phyloP scores from a whole-genome alignment of 1,140 invertebrate genomes.

The Gyrodactylus salaris region DNA sequence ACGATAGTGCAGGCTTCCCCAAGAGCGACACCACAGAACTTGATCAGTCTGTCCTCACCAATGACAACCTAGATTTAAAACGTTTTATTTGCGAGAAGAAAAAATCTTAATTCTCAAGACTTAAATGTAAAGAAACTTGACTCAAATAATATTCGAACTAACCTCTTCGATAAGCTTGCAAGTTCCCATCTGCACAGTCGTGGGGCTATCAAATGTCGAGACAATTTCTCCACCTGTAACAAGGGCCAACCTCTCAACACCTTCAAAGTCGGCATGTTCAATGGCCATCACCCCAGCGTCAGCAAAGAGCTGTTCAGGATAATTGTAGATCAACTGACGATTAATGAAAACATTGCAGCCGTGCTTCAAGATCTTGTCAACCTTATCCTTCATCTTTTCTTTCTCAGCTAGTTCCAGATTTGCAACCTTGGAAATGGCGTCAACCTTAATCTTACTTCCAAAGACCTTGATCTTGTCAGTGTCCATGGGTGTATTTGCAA shows the following conservation, averaged over 20 bases:
- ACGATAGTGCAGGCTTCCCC: slow-evolving; percentile 89
- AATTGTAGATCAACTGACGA: slow-evolving; percentile 95
- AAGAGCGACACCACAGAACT: slow-evolving; percentile 28
- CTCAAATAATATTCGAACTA: too few relatives aligned
- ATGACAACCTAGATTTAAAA: too few relatives aligned
- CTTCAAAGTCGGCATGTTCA: slow-evolving; percentile 97
- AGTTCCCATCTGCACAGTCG: slow-evolving; percentile 53
- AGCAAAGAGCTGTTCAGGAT: slow-evolving; percentile 92
- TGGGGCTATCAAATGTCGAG: slow-evolving; percentile 79
- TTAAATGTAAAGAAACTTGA: too few relatives aligned
- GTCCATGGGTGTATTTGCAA: slow-evolving; percentile 99
- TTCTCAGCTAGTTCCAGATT: slow-evolving; percentile 88
- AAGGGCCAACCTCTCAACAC: slow-evolving; percentile 71
- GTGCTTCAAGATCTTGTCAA: slow-evolving; percentile 72
- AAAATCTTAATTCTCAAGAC: too few relatives aligned
- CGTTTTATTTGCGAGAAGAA: too few relatives aligned
- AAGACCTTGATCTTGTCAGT: slow-evolving; percentile 82
- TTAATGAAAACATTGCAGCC: slow-evolving; percentile 96
- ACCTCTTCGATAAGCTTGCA: slow-evolving; percentile 83
- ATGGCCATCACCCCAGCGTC: slow-evolving; percentile 95
- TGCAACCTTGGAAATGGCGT: slow-evolving; percentile 85
- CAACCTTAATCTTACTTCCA: slow-evolving; percentile 26
- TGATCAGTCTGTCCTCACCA: slow-evolving; percentile 70
- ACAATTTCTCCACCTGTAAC: slow-evolving; percentile 89
- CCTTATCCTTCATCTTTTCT: slow-evolving; percentile 98